These are phyloP conservation scores for Rana temporaria DNA, from an alignment of 2,113 vertebrate genomes.

Conservation along the genomic window DNA sequence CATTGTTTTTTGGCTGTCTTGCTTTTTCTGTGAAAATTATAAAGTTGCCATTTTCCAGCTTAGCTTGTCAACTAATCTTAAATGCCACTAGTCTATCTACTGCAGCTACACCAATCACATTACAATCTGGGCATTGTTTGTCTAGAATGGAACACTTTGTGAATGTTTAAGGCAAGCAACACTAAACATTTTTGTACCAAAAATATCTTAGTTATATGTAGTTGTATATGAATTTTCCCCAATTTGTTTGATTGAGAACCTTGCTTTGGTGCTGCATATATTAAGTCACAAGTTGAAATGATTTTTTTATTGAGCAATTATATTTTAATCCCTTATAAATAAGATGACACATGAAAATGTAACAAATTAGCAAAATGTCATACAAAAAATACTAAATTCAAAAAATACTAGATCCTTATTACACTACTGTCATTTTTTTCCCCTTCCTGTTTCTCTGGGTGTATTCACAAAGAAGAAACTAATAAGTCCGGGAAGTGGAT, in stretches of 20 bases:
- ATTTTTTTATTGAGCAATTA: neutral
- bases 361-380: slow-evolving; percentile 36
- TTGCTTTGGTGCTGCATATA: slow-evolving; percentile 1
- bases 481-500: slow-evolving; percentile 52
- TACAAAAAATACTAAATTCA: slow-evolving; percentile 2
- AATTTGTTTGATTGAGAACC: neutral
- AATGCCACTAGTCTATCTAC: too few species aligned
- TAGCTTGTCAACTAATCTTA: too few species aligned
- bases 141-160: neutral
- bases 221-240: slow-evolving; percentile 22
- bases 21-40: too few species aligned
- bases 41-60: too few species aligned
- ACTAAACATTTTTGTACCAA: neutral
- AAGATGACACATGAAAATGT: slow-evolving; percentile 21
- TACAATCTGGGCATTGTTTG: neutral
- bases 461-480: slow-evolving; percentile 49
- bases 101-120: too few species aligned
- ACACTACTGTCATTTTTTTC: slow-evolving; percentile 52
- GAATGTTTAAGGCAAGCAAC: neutral
- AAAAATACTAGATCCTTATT: slow-evolving; percentile 46
- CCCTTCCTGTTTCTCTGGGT: slow-evolving; percentile 48
- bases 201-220: neutral
- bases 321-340: slow-evolving; percentile 30
- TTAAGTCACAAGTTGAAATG: slow-evolving; percentile 7
- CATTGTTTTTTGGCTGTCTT: too few species aligned